phyloP scores from a whole-genome alignment of 2,113 vertebrate genomes.

The Ammodytes marinus region DNA sequence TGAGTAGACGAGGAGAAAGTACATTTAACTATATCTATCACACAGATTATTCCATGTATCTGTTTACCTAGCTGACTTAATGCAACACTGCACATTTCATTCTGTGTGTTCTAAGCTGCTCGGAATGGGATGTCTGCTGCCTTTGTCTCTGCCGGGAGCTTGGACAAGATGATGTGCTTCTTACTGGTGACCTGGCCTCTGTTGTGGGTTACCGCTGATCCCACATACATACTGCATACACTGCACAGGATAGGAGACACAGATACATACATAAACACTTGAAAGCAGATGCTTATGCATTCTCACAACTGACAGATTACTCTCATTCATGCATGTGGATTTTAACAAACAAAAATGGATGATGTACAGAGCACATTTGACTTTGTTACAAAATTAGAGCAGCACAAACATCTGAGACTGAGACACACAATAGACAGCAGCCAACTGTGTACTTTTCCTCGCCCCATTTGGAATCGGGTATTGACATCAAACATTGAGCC shows the following conservation, averaged over 20 bases:
- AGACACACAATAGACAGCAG: slow-evolving; percentile 36
- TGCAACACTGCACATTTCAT: slow-evolving; percentile 38
- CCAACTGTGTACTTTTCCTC: slow-evolving; percentile 60
- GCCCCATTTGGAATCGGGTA: slow-evolving; percentile 59
- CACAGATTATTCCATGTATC: slow-evolving; percentile 58
- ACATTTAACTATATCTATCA: slow-evolving; percentile 72
- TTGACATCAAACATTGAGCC: slow-evolving; percentile 75
- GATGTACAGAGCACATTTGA: slow-evolving; percentile 24
- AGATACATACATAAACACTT: neutral
- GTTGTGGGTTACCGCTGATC: slow-evolving; percentile 23
- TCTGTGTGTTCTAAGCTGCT: slow-evolving; percentile 65
- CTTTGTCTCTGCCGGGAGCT: slow-evolving; percentile 58
- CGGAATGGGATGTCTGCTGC: slow-evolving; percentile 33
- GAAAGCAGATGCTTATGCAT: neutral
- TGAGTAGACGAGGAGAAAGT: slow-evolving; percentile 63
- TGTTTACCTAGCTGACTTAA: slow-evolving; percentile 49
- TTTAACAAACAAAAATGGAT: slow-evolving; percentile 37
- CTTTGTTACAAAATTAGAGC: slow-evolving; percentile 46
- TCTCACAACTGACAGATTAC: slow-evolving; percentile 16
- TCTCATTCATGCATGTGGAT: slow-evolving; percentile 9
- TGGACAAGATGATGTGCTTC: slow-evolving; percentile 38
- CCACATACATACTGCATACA: slow-evolving; percentile 18
- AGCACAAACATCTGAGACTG: slow-evolving; percentile 45
- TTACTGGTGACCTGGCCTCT: slow-evolving; percentile 49
- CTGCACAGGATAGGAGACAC: neutral